phyloP scores from a whole-genome alignment of 2,113 vertebrate genomes.

The Hypomesus transpacificus region DNA sequence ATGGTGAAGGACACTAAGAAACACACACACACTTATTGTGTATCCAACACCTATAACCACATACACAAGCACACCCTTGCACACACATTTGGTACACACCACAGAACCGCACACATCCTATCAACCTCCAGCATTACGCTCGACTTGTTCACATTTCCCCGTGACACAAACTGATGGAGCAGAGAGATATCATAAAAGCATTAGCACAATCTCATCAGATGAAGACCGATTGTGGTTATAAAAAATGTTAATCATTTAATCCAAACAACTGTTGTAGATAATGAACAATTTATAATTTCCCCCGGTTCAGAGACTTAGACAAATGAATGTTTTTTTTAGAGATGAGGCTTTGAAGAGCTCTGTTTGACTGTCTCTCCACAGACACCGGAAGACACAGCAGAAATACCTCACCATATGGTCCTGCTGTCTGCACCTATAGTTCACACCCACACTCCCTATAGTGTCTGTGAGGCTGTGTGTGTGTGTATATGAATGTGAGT shows the following conservation, averaged over 20 bases:
- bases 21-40: conserved; percentile 6
- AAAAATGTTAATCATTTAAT: no score
- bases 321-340: no score
- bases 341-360: no score
- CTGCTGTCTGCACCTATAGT: neutral
- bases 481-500: neutral
- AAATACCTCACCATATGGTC: neutral
- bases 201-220: no score
- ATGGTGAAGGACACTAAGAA: neutral
- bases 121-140: neutral
- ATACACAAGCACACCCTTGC: neutral
- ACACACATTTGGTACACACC: conserved; percentile 5
- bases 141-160: neutral
- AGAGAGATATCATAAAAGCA: no score
- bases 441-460: conserved; percentile 1
- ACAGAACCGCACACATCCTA: neutral
- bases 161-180: no score
- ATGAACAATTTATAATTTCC: no score
- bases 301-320: no score
- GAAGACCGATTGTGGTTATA: no score
- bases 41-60: conserved; percentile 1
- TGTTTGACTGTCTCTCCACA: neutral
- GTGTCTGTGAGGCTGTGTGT: neutral
- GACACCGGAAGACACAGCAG: neutral
- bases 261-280: no score